Evolutionary conservation across 2,888 invertebrate genomes (phyloP).

Genomic region (Diarsia mendica): DNA sequence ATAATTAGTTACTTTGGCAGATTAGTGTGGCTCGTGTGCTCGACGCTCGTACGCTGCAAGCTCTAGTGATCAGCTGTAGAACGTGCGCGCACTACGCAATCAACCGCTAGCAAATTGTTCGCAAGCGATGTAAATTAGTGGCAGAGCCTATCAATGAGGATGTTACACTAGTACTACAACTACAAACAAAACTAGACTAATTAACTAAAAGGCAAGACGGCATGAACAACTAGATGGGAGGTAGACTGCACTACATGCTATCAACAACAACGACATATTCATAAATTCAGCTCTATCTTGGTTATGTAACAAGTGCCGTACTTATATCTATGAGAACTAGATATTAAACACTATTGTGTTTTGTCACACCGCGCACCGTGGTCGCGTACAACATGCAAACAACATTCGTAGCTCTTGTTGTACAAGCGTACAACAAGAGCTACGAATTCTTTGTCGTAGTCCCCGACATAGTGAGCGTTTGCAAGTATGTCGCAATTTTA

Average conservation of each 20-base stretch:
- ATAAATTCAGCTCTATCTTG: background rate
- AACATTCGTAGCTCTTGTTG: no score
- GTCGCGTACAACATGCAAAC: background rate
- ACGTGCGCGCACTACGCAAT: constrained; percentile 5
- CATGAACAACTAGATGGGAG: background rate
- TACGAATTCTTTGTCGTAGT: constrained; percentile 19
- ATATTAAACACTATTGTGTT: background rate
- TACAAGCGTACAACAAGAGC: background rate
- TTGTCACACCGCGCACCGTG: background rate
- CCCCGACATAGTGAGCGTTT: constrained; percentile 5
- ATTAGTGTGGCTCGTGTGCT: constrained; percentile 4
- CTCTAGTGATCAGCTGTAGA: background rate
- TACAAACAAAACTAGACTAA: background rate
- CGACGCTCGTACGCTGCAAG: background rate
- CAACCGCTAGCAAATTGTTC: constrained; percentile 1
- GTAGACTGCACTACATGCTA: background rate
- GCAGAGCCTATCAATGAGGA: background rate
- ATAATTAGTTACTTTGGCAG: constrained; percentile 19
- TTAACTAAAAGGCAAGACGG: background rate
- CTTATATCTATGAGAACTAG: no score
- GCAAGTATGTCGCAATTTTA: constrained; percentile 31
- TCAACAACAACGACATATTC: background rate
- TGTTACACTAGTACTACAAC: background rate
- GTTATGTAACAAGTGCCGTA: background rate
- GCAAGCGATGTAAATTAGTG: background rate